Conservation (phyloP, 1,140 invertebrate genomes). For the Mya arenaria region DNA sequence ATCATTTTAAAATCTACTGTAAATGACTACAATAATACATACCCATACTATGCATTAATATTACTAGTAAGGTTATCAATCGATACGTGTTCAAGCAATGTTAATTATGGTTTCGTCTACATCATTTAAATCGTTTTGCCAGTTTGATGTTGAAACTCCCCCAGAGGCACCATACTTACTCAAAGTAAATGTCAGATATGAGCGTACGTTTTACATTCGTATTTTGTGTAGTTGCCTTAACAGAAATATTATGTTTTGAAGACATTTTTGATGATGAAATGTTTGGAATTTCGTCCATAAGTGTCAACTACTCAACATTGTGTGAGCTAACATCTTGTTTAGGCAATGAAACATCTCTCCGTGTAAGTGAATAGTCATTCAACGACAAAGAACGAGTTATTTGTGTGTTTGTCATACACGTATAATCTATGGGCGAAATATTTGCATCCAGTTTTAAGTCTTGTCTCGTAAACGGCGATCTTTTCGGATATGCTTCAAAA, state of each 20-base stretch:
- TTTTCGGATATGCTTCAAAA: conserved; percentile 6
- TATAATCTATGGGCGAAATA: no score
- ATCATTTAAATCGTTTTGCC: conserved; percentile 23
- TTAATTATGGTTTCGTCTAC: neutral
- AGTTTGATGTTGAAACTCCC: neutral
- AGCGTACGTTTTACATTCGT: neutral
- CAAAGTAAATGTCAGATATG: conserved; percentile 35
- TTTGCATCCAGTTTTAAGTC: no score
- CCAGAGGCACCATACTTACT: conserved; percentile 30
- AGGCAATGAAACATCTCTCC: no score
- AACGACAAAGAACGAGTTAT: no score
- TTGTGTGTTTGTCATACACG: no score
- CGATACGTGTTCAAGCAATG: conserved; percentile 12
- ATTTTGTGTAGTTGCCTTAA: no score
- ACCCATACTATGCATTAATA: no score
- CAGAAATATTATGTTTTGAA: neutral
- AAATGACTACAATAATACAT: no score
- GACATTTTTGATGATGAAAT: neutral
- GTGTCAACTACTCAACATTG: neutral
- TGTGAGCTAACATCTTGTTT: neutral
- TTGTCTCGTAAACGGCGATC: neutral
- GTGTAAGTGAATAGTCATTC: no score
- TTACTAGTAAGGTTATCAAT: conserved; percentile 29
- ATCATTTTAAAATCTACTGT: no score
- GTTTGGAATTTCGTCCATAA: conserved; percentile 16